These are phyloP conservation scores for Manis crassicaudata DNA, from an alignment of 2,797 vertebrate species.

Conservation along the genomic window DNA sequence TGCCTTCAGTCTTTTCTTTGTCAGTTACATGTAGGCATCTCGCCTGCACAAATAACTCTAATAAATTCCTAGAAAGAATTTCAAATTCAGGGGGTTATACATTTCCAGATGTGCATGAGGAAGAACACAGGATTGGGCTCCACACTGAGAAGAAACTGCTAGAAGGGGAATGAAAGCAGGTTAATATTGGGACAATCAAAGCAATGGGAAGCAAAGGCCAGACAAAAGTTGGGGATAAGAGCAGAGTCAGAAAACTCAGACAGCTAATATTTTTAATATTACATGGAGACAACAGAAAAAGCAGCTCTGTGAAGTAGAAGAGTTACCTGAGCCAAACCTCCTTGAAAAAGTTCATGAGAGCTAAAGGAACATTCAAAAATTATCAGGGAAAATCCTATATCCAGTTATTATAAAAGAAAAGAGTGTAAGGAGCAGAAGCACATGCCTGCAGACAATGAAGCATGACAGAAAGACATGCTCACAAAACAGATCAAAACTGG, in stretches of 20 bases:
- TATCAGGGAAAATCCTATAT: neutral
- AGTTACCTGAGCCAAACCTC: neutral
- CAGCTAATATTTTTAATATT: neutral
- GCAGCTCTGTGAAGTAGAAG: neutral
- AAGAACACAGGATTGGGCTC: neutral
- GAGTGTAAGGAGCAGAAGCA: neutral
- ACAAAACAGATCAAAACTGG: neutral
- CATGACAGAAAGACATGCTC: neutral
- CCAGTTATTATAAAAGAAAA: neutral
- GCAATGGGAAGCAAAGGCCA: neutral
- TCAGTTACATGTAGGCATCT: neutral
- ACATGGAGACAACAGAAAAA: neutral
- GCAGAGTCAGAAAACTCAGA: neutral
- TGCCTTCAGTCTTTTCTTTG: neutral
- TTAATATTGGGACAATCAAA: accelerated
- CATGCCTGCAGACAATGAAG: neutral
- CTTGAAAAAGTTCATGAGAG: neutral
- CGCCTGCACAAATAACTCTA: neutral
- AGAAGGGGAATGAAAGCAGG: too few relatives aligned
- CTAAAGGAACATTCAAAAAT: neutral
- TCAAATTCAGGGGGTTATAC: neutral
- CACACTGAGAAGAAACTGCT: neutral
- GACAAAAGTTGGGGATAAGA: accelerated
- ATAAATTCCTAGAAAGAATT: neutral
- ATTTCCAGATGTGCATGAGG: neutral